A percentile compares a stretch with the other conserved stretches of the same genome.
Evolutionary conservation across 1,140 invertebrate species (phyloP).

Genomic region (Aporrectodea caliginosa): DNA sequence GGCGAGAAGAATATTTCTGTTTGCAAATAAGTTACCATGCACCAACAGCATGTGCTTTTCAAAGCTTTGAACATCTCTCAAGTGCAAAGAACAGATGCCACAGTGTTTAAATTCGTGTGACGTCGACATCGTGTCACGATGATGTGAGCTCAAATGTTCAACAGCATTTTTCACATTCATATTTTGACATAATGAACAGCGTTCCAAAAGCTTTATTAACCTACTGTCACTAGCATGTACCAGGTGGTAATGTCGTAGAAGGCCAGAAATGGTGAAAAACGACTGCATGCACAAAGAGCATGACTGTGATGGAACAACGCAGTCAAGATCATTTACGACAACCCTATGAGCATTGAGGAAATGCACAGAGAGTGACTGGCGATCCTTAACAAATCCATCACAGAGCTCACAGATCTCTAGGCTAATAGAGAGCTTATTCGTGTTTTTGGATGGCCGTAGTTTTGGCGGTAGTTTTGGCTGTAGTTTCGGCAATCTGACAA

Average conservation of each 20-base stretch:
- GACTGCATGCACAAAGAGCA: not conserved
- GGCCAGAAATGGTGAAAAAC: not conserved
- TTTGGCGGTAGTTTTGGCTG: too few species aligned
- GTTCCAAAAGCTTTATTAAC: not conserved
- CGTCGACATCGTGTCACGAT: not conserved
- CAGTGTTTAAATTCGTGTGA: not conserved
- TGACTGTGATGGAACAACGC: not conserved
- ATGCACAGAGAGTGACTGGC: constrained; percentile 48
- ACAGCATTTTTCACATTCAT: not conserved
- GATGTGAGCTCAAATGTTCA: not conserved
- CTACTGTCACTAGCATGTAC: not conserved
- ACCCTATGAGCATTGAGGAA: constrained; percentile 51
- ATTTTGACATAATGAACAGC: not conserved
- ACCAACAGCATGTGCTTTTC: not conserved
- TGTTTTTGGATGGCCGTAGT: too few species aligned
- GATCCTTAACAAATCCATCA: constrained; percentile 51
- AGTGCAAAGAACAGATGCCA: not conserved
- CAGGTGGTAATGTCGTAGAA: not conserved
- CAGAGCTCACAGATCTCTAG: constrained; percentile 52
- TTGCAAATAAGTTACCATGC: not conserved
- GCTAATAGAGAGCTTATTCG: too few species aligned
- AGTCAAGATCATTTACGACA: constrained; percentile 11
- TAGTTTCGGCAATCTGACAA: too few species aligned
- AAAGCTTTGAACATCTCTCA: not conserved
- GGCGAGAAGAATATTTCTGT: not conserved